Evolutionary conservation across 2,888 invertebrate genomes (phyloP), one percentile per base, ranked within the genome.

Genomic region (Fragum whitleyi): DNA sequence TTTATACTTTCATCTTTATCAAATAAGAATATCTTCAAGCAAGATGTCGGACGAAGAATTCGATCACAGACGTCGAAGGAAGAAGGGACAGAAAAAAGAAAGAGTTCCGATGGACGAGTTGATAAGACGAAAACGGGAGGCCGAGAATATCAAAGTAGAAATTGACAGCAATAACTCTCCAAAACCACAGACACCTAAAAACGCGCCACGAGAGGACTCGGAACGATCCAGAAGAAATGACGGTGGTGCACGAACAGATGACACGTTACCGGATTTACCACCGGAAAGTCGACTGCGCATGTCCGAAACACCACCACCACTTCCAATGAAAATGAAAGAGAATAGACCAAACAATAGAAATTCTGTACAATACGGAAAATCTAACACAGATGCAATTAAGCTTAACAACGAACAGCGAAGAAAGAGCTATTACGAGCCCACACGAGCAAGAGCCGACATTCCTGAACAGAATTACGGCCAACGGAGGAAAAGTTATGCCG

Each of bases 101-200:
- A 53, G 53, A 28, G 53, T 69, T 16, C 26, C 69, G 29, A 69
- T 51, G 69, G 69, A 53, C 53, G 65, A 65, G 42, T 65, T 65
- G 21, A 65, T 65, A 23, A 9, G 65, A 23, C n/a, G 42, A 26
- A 65, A 65, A 42, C 39, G 65, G 21, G 65, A 42, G 16, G 65
- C 65, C 9, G 65, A 65, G 23, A 65, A 65, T 65, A 65, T 65
- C 26, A n/a, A 65, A 42, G 65, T 65, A 23, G 65, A 65, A 42
- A 65, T 36, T 11, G 65, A 42, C 39, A 65, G 36, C 16, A 14
- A 2, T 0, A 42, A 42, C n/a, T 36, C 65, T 1, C 65, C 65
- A 9, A 36, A 65, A 42, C 19, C n/a, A 11, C 65, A 23, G 16
- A 19, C 61, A 19, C n/a, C 28, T 7, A 32, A 6, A 16, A 14